phyloP scores from a whole-genome alignment of 2,888 invertebrate species.

The Steinernema carpocapsae region DNA sequence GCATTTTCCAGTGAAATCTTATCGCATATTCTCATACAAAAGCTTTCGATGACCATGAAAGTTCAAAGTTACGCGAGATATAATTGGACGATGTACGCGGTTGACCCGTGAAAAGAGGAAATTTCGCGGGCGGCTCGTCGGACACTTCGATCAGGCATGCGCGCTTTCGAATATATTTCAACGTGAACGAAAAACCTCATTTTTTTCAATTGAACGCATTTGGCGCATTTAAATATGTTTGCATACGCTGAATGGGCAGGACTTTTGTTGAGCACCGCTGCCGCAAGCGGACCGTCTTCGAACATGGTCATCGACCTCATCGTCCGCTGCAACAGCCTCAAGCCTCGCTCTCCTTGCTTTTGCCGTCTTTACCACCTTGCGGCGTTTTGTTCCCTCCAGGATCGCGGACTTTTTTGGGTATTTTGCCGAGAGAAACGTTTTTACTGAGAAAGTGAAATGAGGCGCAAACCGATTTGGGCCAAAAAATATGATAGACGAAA shows the following conservation, averaged over 20 bases:
- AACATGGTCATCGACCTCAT: slow-evolving; percentile 26
- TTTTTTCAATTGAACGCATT: slow-evolving; percentile 12
- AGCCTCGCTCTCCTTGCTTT: neutral
- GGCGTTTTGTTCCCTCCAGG: neutral
- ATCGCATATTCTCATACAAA: slow-evolving; percentile 7
- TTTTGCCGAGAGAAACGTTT: neutral
- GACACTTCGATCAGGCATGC: slow-evolving; percentile 6
- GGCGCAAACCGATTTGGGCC: slow-evolving; percentile 23
- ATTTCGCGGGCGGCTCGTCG: slow-evolving; percentile 6
- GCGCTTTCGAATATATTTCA: slow-evolving; percentile 9
- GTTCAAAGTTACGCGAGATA: slow-evolving; percentile 18
- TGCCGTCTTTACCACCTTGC: neutral
- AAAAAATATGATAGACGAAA: slow-evolving; percentile 28
- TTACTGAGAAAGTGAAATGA: slow-evolving; percentile 25
- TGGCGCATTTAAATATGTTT: slow-evolving; percentile 31
- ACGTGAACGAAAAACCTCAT: neutral
- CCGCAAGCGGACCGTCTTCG: slow-evolving; percentile 1
- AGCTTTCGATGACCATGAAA: slow-evolving; percentile 25
- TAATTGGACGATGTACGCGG: slow-evolving; percentile 33
- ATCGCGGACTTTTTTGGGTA: neutral
- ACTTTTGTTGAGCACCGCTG: slow-evolving; percentile 4
- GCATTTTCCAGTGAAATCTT: neutral
- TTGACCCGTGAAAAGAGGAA: slow-evolving; percentile 34
- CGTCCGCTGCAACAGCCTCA: neutral
- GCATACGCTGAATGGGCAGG: slow-evolving; percentile 11